phyloP scores from a whole-genome alignment of 2,113 vertebrate species.

The Scortum barcoo region DNA sequence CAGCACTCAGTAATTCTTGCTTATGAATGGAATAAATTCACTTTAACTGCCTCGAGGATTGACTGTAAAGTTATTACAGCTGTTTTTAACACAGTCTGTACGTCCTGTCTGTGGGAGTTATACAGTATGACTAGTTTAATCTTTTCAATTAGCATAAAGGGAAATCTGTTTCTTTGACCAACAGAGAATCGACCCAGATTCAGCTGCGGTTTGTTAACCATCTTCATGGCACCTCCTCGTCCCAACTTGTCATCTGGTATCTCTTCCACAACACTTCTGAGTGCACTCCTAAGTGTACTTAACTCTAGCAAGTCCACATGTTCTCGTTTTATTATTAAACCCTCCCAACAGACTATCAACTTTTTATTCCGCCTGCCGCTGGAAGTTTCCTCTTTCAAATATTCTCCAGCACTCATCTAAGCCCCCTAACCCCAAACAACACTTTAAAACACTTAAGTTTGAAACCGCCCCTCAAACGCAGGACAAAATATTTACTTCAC shows the following conservation, averaged over 20 bases:
- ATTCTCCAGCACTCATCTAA: slow-evolving; percentile 51
- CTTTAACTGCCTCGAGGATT: slow-evolving; percentile 14
- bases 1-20: slow-evolving; percentile 38
- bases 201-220: slow-evolving; percentile 60
- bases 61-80: slow-evolving; percentile 15
- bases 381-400: slow-evolving; percentile 65
- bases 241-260: slow-evolving; percentile 65
- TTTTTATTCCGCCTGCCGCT: slow-evolving; percentile 63
- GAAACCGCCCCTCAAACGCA: slow-evolving; percentile 47
- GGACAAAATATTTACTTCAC: slow-evolving; percentile 66
- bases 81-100: neutral
- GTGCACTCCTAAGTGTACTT: slow-evolving; percentile 79
- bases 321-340: slow-evolving; percentile 80
- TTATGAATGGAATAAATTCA: slow-evolving; percentile 41
- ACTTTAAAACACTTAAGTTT: slow-evolving; percentile 72
- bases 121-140: slow-evolving; percentile 20
- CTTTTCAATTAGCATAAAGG: slow-evolving; percentile 11
- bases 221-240: slow-evolving; percentile 57
- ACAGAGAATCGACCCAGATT: slow-evolving; percentile 62
- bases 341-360: slow-evolving; percentile 75
- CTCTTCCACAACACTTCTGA: slow-evolving; percentile 75
- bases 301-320: slow-evolving; percentile 72
- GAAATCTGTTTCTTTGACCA: slow-evolving; percentile 44
- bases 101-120: slow-evolving; percentile 11
- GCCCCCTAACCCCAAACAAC: slow-evolving; percentile 60